Evolutionary conservation across 2,888 invertebrate species (phyloP), one percentile per base, ranked within the genome.

Genomic region (Hipparchia semele): DNA sequence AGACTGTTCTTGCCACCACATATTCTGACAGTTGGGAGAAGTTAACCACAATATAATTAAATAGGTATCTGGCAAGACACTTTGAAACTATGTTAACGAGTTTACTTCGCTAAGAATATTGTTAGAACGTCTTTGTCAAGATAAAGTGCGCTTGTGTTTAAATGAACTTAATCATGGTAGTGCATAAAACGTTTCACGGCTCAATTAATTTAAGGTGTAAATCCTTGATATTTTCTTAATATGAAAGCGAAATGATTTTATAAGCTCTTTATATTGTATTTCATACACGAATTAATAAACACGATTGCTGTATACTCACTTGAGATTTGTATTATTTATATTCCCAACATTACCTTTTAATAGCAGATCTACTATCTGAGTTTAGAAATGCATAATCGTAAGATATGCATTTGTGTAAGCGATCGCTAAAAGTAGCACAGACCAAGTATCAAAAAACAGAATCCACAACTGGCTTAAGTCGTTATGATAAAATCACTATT

Each of bases 211-310:
- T 69, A 61, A 69, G 69, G 60, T 12, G 53, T 69, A 68, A 61
- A 69, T 61, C 61, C 69, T 61, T 69, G 33, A 61, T 69, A 69
- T 69, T 69, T 60, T 69, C 61, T 60, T 69, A 69, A n/a, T 51
- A 61, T 4, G 53, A 61, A 61, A 69, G 53, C 69, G n/a, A 39
- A 72, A 68, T 59, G 60, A 68, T 45, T 61, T 72, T 72, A 59
- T 54, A 61, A 72, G 62, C 71, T 74, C 66, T 72, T 72, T 75
- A 71, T 75, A 73, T 71, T 75, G 70, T 71, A 74, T 74, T 54
- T 70, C 61, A 59, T 70, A 73, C 65, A 73, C 66, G 51, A 73
- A 69, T 69, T 69, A 71, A 75, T 75, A 73, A 73, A 75, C 75
- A 73, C 73, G 23, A 73, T 73, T 71, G 73, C 73, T 75, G 73